These are phyloP conservation scores for Dynastes grantii DNA, from an alignment of 2,888 invertebrate genomes.

Conservation along the genomic window DNA sequence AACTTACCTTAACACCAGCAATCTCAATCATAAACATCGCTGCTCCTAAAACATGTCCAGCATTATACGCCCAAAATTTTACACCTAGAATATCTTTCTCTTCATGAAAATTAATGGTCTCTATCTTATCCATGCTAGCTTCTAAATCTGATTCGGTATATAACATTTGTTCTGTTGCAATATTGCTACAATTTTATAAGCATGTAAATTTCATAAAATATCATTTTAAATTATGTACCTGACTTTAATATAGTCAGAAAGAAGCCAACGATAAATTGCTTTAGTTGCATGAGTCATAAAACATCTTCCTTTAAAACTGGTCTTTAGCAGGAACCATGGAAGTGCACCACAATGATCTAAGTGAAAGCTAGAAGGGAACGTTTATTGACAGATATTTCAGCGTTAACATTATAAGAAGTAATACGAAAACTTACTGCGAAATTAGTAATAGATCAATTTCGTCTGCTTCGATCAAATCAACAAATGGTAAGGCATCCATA, in stretches of 20 bases:
- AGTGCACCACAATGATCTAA: conserved; percentile 98
- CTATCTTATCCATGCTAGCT: conserved; percentile 98
- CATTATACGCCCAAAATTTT: conserved; percentile 99
- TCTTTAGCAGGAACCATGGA: conserved; percentile 98
- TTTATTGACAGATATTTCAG: background rate
- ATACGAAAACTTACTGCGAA: conserved; percentile 84
- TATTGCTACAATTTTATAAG: conserved; percentile 80
- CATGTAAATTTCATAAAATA: background rate
- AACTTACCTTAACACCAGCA: conserved; percentile 90
- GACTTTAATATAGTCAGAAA: conserved; percentile 99
- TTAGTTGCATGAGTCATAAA: conserved; percentile 99
- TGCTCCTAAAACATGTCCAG: conserved; percentile 98
- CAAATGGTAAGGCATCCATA: conserved; percentile 98
- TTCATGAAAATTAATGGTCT: conserved; percentile 98
- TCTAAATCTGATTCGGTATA: conserved; percentile 98
- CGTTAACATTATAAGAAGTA: no score
- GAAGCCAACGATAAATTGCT: conserved; percentile 97
- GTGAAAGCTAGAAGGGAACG: conserved; percentile 84
- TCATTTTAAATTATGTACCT: conserved; percentile 72
- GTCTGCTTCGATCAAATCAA: conserved; percentile 97
- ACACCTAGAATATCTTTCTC: conserved; percentile 98
- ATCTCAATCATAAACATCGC: conserved; percentile 99
- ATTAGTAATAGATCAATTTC: conserved; percentile 96
- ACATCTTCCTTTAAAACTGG: conserved; percentile 96
- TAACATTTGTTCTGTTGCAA: conserved; percentile 96